Percentiles rank a stretch among this genome's conserved stretches.
Conservation (phyloP, 2,888 invertebrate species). For the Pyrrhosoma nymphula region DNA sequence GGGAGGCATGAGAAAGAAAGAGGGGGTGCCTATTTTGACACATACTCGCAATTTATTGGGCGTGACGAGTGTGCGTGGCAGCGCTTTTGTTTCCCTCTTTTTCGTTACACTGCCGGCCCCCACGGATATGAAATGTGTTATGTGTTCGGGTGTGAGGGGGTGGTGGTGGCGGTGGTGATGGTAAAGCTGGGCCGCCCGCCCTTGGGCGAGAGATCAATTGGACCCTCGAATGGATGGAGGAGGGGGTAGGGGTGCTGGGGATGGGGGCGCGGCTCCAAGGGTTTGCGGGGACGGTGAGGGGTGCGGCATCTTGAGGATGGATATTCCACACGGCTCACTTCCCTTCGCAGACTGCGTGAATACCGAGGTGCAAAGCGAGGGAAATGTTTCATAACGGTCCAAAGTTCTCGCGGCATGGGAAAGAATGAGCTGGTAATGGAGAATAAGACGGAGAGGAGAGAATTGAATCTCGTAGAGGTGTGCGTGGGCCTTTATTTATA, state of each 20-base stretch:
- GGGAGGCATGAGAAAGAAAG: not conserved
- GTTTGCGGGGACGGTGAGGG: not conserved
- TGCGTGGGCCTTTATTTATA: not conserved
- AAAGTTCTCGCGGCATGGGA: not conserved
- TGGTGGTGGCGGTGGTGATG: not conserved
- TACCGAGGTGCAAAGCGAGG: not conserved
- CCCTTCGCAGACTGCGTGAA: not conserved
- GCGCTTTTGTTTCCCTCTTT: slow-evolving; percentile 12
- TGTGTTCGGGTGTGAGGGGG: not conserved
- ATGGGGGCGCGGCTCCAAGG: too few relatives aligned
- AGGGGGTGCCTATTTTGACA: not conserved
- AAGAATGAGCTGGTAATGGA: not conserved
- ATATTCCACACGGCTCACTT: not conserved
- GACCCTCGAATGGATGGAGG: not conserved
- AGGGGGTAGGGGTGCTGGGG: not conserved
- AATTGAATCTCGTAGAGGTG: not conserved
- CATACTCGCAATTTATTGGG: not conserved
- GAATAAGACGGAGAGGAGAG: not conserved
- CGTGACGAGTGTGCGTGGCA: slow-evolving; percentile 7
- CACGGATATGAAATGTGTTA: slow-evolving; percentile 25
- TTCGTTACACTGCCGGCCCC: slow-evolving; percentile 1
- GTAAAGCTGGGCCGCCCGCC: too few relatives aligned
- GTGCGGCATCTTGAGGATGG: not conserved
- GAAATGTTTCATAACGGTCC: slow-evolving; percentile 8
- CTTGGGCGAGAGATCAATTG: not conserved